Evolutionary conservation across 2,113 vertebrate species (phyloP), one percentile per base, ranked within the genome.

Genomic region (Potamarius usumacintae): DNA sequence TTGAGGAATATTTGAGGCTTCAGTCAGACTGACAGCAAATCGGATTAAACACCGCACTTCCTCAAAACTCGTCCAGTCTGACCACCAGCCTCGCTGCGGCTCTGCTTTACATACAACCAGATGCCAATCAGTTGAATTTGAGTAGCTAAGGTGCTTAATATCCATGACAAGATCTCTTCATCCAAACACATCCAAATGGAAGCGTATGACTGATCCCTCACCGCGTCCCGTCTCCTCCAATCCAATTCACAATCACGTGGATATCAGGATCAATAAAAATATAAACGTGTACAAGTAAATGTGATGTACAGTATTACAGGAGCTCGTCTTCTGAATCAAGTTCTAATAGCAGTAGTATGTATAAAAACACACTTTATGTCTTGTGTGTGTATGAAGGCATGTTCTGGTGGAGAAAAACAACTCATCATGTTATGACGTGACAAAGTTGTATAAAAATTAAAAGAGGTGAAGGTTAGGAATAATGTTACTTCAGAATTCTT

Each of bases 21-120:
- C 86, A 85, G 90, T 92, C 84, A 91, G 82, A 93, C 90, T 90
- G 91, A 91, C 94, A 92, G 94, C 92, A 94, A 95, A 95, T 96
- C 92, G 91, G 93, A 95, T 95, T 94, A 95, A 94, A 93, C 42
- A 91, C 91, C 86, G 82, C 88, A 92, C 92, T 94, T 94, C 94
- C 94, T 94, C 88, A 84, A 89, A 88, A 92, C 91, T 92, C 79
- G 83, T 91, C 87, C 82, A 18, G 85, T 93, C 92, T 92, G 90
- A 62, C 69, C 86, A 53, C 81, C 48, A 50, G 22, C 55, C 67
- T 10, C 65, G 15, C 74, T 17, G 9, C 18, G 3, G 17, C 74
- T 78, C 81, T 65, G 48, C 81, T 77, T 74, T 34, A 63, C 63
- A 74, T 53, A 74, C 80, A 83, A 58, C 18, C n/a, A 77, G 57